Percentiles rank a stretch among this genome's conserved stretches.
Evolutionary conservation across 2,113 vertebrate genomes (phyloP).

Genomic region (Fulica atra): DNA sequence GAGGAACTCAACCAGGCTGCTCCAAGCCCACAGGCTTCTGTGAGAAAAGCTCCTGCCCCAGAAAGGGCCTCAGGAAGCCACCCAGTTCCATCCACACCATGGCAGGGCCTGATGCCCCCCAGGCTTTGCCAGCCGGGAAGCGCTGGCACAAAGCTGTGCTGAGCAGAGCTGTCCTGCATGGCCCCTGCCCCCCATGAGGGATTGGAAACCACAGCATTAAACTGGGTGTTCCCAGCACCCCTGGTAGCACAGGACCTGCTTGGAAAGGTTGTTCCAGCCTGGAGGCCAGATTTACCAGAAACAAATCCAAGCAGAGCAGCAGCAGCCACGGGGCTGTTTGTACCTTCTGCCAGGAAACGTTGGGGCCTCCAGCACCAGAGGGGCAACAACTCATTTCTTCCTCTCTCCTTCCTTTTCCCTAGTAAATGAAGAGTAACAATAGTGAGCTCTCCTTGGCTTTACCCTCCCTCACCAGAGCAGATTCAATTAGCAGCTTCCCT

Average conservation of each 20-base stretch:
- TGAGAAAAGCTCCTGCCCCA: not conserved
- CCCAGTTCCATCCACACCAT: not conserved
- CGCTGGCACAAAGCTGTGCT: fast-evolving
- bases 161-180: not conserved
- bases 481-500: not conserved
- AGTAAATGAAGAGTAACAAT: slow-evolving; percentile 9
- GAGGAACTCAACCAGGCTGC: not conserved
- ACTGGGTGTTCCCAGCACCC: not conserved
- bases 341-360: not conserved
- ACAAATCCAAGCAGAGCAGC: not conserved
- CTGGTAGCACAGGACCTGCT: not conserved
- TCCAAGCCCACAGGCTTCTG: not conserved
- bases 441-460: not conserved
- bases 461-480: not conserved
- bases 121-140: not conserved
- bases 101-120: not conserved
- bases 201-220: not conserved
- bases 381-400: not conserved
- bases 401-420: not conserved
- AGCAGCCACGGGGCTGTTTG: not conserved
- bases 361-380: not conserved
- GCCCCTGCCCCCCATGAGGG: not conserved
- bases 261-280: slow-evolving; percentile 7
- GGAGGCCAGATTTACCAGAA: slow-evolving; percentile 4
- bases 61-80: not conserved